Conservation (phyloP, 2,888 invertebrate genomes). For the Spisula subtruncata region DNA sequence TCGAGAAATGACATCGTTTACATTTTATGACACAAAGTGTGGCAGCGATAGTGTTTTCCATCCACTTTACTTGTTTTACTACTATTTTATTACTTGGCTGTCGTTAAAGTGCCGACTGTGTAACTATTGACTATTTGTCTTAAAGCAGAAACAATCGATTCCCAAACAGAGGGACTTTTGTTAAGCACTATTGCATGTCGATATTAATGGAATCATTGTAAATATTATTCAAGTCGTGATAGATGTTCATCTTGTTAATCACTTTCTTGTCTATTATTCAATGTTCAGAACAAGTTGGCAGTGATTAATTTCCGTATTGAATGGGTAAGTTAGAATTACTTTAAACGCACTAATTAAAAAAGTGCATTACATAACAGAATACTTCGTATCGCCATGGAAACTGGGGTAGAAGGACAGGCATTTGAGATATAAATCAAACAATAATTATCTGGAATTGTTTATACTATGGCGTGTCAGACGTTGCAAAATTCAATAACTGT, state of each 20-base stretch:
- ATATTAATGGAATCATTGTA: background rate
- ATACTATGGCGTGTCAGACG: too few species aligned
- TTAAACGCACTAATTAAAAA: too few species aligned
- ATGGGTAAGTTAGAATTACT: too few species aligned
- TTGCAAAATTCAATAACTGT: too few species aligned
- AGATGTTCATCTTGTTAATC: background rate
- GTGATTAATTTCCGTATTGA: background rate
- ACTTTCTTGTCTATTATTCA: background rate
- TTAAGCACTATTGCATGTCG: background rate
- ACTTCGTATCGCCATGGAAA: background rate
- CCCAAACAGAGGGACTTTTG: background rate
- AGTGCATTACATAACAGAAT: too few species aligned
- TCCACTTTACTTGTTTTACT: background rate
- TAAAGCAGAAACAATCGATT: background rate
- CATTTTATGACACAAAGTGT: slow-evolving; percentile 12
- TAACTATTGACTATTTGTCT: background rate
- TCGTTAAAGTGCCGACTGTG: background rate
- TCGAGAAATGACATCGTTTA: background rate
- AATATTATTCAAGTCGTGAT: background rate
- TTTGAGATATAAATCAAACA: background rate
- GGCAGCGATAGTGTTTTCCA: background rate
- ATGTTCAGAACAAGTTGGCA: background rate
- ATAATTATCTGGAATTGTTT: background rate
- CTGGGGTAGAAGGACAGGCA: background rate
- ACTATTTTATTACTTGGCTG: background rate